phyloP scores from a whole-genome alignment of 2,797 vertebrate species.

The Gymnoscopelus braueri region DNA sequence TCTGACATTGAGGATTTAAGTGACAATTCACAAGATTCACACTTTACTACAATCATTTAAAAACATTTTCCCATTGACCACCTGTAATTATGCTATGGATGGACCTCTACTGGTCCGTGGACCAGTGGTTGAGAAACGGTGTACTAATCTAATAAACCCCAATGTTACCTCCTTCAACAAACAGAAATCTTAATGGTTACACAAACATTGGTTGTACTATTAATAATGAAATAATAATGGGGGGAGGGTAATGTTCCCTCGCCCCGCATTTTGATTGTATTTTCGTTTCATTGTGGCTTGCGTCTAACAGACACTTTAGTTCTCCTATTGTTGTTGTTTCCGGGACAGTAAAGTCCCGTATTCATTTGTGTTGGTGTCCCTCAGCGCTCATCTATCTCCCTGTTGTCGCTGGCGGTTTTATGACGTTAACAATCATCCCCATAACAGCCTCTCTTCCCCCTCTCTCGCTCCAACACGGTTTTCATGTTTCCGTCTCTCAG shows the following conservation, averaged over 20 bases:
- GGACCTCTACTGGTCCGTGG: no score
- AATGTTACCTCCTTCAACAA: no score
- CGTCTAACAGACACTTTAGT: no score
- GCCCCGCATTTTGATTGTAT: no score
- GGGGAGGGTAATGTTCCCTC: not conserved
- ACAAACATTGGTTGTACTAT: constrained; percentile 32
- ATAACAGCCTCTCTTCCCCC: constrained; percentile 11
- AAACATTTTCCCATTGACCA: constrained; percentile 42
- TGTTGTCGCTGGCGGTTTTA: constrained; percentile 43
- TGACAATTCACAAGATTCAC: no score
- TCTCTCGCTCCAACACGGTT: constrained; percentile 40
- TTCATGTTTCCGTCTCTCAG: constrained; percentile 73
- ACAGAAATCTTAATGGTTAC: constrained; percentile 31
- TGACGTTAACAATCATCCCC: constrained; percentile 49
- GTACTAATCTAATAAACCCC: constrained; percentile 26
- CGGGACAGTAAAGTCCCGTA: not conserved
- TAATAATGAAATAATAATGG: constrained; percentile 17
- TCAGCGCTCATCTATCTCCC: constrained; percentile 7
- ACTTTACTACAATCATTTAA: no score
- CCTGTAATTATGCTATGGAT: constrained; percentile 49
- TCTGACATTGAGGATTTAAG: no score
- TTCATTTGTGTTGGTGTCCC: constrained; percentile 20
- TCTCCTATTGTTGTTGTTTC: no score
- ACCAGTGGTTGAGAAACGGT: no score
- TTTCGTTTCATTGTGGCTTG: no score